These are phyloP conservation scores for Opisthograptis luteolata DNA, from an alignment of 2,888 invertebrate genomes.

Conservation along the genomic window DNA sequence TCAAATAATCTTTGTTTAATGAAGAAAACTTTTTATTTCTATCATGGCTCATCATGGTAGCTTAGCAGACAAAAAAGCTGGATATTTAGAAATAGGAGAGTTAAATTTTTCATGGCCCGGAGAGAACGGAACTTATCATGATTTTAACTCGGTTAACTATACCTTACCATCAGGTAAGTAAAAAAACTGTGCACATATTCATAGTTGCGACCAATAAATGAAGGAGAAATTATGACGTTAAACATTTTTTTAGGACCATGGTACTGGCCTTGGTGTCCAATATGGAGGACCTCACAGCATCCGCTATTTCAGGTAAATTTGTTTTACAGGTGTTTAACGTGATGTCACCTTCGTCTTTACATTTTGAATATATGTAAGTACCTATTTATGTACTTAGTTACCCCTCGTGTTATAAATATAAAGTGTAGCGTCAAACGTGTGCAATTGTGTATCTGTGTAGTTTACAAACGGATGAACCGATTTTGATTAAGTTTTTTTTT, in stretches of 20 bases:
- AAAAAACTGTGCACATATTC: conserved; percentile 27
- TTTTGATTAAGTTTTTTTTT: too few species aligned
- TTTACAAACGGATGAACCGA: too few species aligned
- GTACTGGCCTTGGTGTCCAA: conserved; percentile 88
- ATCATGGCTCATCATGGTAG: conserved; percentile 60
- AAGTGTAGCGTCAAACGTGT: too few species aligned
- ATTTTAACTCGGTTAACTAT: conserved; percentile 73
- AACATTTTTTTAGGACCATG: conserved; percentile 74
- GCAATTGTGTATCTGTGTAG: too few species aligned
- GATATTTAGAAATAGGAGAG: conserved; percentile 74
- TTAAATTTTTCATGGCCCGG: conserved; percentile 81
- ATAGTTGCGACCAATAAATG: too few species aligned
- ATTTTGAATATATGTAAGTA: too few species aligned
- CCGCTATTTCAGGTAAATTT: conserved; percentile 78
- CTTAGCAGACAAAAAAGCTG: conserved; percentile 62
- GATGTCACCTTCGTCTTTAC: too few species aligned
- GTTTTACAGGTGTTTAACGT: too few species aligned
- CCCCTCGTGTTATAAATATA: too few species aligned
- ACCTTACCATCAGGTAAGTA: conserved; percentile 80
- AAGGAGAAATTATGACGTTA: background rate
- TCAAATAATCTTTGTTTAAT: background rate
- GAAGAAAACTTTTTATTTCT: background rate
- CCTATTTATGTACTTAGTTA: too few species aligned
- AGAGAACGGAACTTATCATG: conserved; percentile 75
- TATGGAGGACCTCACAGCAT: conserved; percentile 91